These are phyloP conservation scores for Drosophila arawakana DNA, from an alignment of 1,140 invertebrate species.

Conservation along the genomic window DNA sequence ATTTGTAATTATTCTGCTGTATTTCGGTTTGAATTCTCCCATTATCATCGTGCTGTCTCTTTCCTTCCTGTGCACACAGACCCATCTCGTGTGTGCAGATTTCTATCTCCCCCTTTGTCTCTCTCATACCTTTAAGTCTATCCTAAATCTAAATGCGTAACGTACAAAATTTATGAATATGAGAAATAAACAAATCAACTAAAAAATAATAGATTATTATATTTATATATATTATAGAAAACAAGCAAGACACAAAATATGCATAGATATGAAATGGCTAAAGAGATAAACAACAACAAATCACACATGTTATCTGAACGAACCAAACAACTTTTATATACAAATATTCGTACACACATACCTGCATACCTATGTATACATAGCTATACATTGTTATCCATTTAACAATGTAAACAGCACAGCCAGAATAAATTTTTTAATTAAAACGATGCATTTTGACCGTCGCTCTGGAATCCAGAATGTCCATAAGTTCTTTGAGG, in stretches of 20 bases:
- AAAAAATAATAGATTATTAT: slow-evolving; percentile 7
- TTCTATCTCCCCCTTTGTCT: slow-evolving; percentile 26
- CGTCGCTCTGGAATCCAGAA: too few species aligned
- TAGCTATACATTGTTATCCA: slow-evolving; percentile 15
- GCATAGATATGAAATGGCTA: slow-evolving; percentile 4
- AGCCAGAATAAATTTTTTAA: background rate
- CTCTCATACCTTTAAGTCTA: slow-evolving; percentile 31
- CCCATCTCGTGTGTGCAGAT: slow-evolving; percentile 14
- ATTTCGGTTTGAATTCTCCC: slow-evolving; percentile 2
- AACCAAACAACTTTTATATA: slow-evolving; percentile 19
- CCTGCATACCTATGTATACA: background rate
- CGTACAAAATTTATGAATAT: slow-evolving; percentile 11
- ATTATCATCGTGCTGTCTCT: background rate
- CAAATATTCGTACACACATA: slow-evolving; percentile 1
- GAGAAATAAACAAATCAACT: background rate
- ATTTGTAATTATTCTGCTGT: slow-evolving; percentile 13
- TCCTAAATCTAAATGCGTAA: slow-evolving; percentile 10
- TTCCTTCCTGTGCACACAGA: background rate
- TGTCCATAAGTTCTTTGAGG: too few species aligned
- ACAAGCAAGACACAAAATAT: background rate
- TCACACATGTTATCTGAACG: slow-evolving; percentile 32
- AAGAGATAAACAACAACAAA: slow-evolving; percentile 11
- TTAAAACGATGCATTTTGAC: background rate
- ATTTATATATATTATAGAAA: slow-evolving; percentile 1
- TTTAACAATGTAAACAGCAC: background rate